Percentiles rank a stretch among this genome's conserved stretches.
Conservation (phyloP, 2,797 vertebrate species). For the Rhinella marina region DNA sequence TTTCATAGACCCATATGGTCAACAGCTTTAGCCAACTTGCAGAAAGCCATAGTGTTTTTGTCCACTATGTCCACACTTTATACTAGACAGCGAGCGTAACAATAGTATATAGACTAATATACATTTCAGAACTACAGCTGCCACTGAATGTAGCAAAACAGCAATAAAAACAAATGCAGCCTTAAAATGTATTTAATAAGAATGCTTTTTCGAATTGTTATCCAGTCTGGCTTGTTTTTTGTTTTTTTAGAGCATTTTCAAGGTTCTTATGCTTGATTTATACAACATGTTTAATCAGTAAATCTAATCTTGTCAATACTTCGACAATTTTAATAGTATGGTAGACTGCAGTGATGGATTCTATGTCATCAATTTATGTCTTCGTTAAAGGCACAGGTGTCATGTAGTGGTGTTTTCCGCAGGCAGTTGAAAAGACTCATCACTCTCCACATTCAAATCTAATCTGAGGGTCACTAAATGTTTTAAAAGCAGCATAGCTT, state of each 20-base stretch:
- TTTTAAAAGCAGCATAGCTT: not conserved
- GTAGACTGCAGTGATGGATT: slow-evolving; percentile 64
- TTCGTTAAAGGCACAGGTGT: slow-evolving; percentile 62
- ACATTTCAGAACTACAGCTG: not conserved
- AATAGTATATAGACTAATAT: not conserved
- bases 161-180: not conserved
- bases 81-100: not conserved
- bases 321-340: slow-evolving; percentile 60
- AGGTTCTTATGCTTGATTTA: slow-evolving; percentile 32
- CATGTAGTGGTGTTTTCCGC: slow-evolving; percentile 49
- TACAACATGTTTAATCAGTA: slow-evolving; percentile 63
- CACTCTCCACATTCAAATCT: slow-evolving; percentile 49
- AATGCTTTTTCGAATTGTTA: not conserved
- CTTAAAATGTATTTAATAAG: not conserved
- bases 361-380: slow-evolving; percentile 52
- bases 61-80: not conserved
- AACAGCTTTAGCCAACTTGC: no score
- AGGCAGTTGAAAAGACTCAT: slow-evolving; percentile 55
- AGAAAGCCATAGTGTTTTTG: not conserved
- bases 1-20: no score
- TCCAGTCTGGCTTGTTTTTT: slow-evolving; percentile 7
- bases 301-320: slow-evolving; percentile 69
- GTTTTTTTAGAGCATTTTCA: not conserved
- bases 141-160: not conserved
- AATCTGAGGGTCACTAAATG: slow-evolving; percentile 37